Conservation (phyloP, 2,113 vertebrate genomes). For the Lycocorax pyrrhopterus region DNA sequence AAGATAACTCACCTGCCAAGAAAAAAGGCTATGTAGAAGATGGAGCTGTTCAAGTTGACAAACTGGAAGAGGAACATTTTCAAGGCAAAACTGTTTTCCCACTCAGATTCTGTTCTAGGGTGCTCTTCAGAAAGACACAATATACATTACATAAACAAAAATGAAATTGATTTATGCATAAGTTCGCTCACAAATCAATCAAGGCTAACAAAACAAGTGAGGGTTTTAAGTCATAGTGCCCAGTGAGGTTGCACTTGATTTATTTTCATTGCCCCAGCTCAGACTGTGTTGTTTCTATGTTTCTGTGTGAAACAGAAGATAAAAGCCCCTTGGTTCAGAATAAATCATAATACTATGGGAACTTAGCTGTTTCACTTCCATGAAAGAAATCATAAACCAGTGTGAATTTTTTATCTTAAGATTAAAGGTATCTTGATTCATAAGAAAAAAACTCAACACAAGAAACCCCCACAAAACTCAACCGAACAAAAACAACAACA, state of each 20-base stretch:
- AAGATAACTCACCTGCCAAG: conserved; percentile 84
- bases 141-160: not conserved
- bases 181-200: not conserved
- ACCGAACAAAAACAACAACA: not conserved
- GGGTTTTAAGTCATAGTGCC: not conserved
- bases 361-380: not conserved
- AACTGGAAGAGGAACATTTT: conserved; percentile 99
- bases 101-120: conserved; percentile 94
- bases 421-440: not conserved
- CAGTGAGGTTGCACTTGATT: not conserved
- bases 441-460: not conserved
- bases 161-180: not conserved
- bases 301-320: not conserved
- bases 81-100: conserved; percentile 98
- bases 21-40: conserved; percentile 98
- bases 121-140: conserved; percentile 78
- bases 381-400: not conserved
- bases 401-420: not conserved
- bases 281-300: not conserved
- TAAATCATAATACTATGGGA: not conserved
- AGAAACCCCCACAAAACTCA: not conserved
- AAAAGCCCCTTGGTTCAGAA: not conserved
- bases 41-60: conserved; percentile 97
- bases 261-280: not conserved
- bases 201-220: not conserved